Evolutionary conservation across 2,113 vertebrate genomes (phyloP).

Genomic region (Gorsachius goisagi): DNA sequence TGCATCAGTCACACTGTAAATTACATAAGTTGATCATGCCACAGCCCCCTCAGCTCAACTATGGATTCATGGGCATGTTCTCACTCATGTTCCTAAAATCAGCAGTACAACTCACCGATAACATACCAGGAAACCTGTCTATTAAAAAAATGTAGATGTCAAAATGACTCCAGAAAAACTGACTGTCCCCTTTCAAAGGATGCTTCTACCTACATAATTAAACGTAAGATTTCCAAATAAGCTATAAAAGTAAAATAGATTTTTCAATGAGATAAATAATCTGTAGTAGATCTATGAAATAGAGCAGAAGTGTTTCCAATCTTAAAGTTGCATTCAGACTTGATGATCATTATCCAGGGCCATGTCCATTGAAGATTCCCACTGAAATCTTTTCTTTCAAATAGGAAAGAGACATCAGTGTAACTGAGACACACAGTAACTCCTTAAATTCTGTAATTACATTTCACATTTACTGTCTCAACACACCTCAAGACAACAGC

Average conservation of each 20-base stretch:
- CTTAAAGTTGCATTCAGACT: constrained; percentile 18
- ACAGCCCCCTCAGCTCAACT: background rate
- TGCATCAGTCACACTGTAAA: background rate
- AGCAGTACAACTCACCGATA: background rate
- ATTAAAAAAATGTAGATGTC: background rate
- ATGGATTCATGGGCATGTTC: background rate
- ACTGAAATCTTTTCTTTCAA: background rate
- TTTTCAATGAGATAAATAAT: constrained; percentile 2
- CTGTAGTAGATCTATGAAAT: background rate
- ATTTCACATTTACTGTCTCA: background rate
- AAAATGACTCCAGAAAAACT: background rate
- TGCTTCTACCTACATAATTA: background rate
- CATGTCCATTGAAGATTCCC: background rate
- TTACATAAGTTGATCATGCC: background rate
- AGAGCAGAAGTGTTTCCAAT: constrained; percentile 5
- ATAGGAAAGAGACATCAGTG: background rate
- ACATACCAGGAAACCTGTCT: background rate
- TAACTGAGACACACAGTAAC: background rate
- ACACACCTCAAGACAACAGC: background rate
- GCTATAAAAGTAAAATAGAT: constrained; percentile 27
- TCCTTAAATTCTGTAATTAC: background rate
- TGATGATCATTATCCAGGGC: background rate
- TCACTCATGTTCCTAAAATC: background rate
- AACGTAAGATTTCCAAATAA: background rate
- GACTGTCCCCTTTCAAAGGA: background rate